Base-by-base conservation (phyloP, 2,888 invertebrate species). In the Aleiodes testaceus region DNA sequence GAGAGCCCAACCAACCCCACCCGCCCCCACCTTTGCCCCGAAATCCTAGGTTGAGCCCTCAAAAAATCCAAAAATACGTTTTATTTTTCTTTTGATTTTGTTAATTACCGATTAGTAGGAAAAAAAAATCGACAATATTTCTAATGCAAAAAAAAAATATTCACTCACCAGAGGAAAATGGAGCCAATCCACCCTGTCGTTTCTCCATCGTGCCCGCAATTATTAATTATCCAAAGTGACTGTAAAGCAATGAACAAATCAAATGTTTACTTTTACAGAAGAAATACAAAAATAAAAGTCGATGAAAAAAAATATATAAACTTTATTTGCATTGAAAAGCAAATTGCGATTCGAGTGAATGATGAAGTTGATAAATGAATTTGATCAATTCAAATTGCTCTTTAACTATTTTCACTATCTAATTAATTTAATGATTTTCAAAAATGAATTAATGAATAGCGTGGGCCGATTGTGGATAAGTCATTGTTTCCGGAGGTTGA, bases 161-260 rank as follows among this genome's bases (percentile, higher is more conserved):
- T 14, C 69, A 82, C 84, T 85, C 73, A 85, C 85, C 85, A 71
- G 85, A 85, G 67, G 86, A 86, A 78, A 85, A 85, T 67, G 84
- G 86, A 74, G 85, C 82, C 64, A 82, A 77, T 76, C 81, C 82
- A 78, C 85, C 85, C 72, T 83, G 84, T 61, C 81, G 82, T 79
- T 85, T 85, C 73, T 85, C 85, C 85, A 85, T 85, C 61, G 72
- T 76, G 69, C 18, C 53, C 61, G 7, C 52, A 45, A 49, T 59
- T 18, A 16, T 59, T 59, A 59, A 59, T 59, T 42, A 59, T 16
- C 18, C 16, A 1, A 22, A 59, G 7, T 30, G 14, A 59, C 52
- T 61, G 20, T 2, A 50, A 69, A 45, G 2, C 1, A n/a, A 59
- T 50, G 12, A 66, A 69, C 59, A n/a, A 22, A 63, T 69, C 42